phyloP scores from a whole-genome alignment of 2,888 invertebrate species.

The Volucella bombylans region DNA sequence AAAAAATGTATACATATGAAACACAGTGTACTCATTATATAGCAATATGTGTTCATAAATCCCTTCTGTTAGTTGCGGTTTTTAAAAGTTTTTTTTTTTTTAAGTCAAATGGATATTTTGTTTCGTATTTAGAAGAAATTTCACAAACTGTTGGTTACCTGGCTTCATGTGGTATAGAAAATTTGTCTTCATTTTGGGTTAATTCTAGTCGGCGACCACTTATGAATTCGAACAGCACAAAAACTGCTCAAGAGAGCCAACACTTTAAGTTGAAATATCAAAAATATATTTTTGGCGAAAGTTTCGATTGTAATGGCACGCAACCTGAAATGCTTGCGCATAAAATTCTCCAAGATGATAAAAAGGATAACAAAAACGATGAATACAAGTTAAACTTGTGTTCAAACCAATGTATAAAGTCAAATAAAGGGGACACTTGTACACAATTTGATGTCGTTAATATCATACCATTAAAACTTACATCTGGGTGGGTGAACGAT shows the following conservation, averaged over 20 bases:
- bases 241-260: conserved; percentile 3
- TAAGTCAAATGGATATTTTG: conserved; percentile 84
- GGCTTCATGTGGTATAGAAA: conserved; percentile 89
- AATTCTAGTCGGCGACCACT: conserved; percentile 86
- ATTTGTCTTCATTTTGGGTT: conserved; percentile 87
- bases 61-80: conserved; percentile 87
- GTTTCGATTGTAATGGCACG: conserved; percentile 7
- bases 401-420: conserved; percentile 87
- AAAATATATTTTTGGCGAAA: conserved; percentile 72
- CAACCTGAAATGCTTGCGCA: conserved; percentile 67
- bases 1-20: conserved; percentile 84
- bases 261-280: conserved; percentile 75
- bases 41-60: conserved; percentile 88
- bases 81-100: conserved; percentile 82
- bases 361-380: conserved; percentile 24
- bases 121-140: conserved; percentile 94
- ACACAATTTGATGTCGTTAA: conserved; percentile 77
- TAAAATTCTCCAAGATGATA: conserved; percentile 79
- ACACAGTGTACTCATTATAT: conserved; percentile 86
- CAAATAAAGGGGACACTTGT: conserved; percentile 78
- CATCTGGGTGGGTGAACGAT: conserved; percentile 79
- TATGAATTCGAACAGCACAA: conserved; percentile 51
- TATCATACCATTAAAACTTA: conserved; percentile 80
- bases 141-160: conserved; percentile 91
- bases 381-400: conserved; percentile 33